These are phyloP conservation scores for Oreohelix idahoensis DNA, from an alignment of 1,140 invertebrate genomes.

Conservation along the genomic window DNA sequence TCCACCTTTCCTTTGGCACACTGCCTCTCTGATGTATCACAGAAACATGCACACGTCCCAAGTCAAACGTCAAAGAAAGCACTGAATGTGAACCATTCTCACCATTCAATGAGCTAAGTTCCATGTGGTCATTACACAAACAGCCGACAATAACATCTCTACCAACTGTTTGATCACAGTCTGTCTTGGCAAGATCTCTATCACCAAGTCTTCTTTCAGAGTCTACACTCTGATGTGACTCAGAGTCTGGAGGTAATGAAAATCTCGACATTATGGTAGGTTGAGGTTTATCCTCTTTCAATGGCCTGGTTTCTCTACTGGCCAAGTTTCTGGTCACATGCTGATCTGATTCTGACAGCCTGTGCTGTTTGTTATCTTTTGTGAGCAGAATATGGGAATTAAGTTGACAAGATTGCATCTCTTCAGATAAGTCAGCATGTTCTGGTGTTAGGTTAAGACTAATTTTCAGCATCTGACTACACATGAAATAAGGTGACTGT, in stretches of 20 bases:
- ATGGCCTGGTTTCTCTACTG: background rate
- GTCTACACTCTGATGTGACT: background rate
- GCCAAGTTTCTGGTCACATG: background rate
- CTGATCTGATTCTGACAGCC: background rate
- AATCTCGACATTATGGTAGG: background rate
- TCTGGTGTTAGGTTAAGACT: slow-evolving; percentile 12
- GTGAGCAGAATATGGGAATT: background rate
- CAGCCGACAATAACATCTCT: background rate
- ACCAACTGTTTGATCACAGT: background rate
- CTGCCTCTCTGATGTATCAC: slow-evolving; percentile 50
- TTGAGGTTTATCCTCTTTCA: background rate
- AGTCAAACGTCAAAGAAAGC: background rate
- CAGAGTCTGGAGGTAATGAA: background rate
- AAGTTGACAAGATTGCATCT: background rate
- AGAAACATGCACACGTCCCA: slow-evolving; percentile 30
- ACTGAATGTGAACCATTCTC: background rate
- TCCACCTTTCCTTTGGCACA: slow-evolving; percentile 67
- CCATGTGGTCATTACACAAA: background rate
- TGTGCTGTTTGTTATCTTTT: background rate
- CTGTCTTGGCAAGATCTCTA: background rate
- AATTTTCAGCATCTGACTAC: slow-evolving; percentile 55
- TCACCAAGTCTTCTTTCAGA: background rate
- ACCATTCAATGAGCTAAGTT: background rate
- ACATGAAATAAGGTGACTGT: slow-evolving; percentile 61
- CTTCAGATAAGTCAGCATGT: background rate